phyloP scores from a whole-genome alignment of 2,888 invertebrate genomes.

The Petrolisthes manimaculis region DNA sequence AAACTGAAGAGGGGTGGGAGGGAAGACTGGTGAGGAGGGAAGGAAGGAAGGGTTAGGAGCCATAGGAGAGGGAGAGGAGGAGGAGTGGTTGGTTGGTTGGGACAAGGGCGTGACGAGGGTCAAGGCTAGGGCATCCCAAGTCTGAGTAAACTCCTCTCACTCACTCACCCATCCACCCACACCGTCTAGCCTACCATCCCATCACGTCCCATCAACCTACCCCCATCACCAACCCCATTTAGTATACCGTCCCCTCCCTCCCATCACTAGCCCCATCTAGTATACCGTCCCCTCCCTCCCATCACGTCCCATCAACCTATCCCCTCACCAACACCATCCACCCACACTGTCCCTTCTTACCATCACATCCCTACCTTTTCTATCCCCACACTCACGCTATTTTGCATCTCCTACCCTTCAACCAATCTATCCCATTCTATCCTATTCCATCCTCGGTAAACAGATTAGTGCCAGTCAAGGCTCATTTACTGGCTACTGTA shows the following conservation, averaged over 20 bases:
- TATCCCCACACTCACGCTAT: not conserved
- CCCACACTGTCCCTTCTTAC: not conserved
- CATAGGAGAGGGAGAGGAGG: not conserved
- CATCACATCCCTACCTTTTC: not conserved
- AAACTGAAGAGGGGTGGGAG: not conserved
- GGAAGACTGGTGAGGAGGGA: not conserved
- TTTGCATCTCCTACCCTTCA: not conserved
- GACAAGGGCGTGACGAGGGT: too few species aligned
- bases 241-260: not conserved
- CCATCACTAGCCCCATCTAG: not conserved
- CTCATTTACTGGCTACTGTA: too few species aligned
- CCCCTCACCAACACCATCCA: too few species aligned
- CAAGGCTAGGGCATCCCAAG: too few species aligned
- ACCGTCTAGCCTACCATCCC: too few species aligned
- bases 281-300: not conserved
- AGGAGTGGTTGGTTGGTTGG: not conserved
- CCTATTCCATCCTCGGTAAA: not conserved
- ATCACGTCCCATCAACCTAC: too few species aligned
- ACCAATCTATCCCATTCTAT: not conserved
- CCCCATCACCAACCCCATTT: too few species aligned
- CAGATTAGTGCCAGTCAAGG: too few species aligned
- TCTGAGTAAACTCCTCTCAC: too few species aligned
- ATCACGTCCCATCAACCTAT: not conserved
- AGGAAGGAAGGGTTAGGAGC: not conserved
- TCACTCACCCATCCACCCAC: too few species aligned